Conservation (phyloP, 2,113 vertebrate species). For the Lanius collurio region DNA sequence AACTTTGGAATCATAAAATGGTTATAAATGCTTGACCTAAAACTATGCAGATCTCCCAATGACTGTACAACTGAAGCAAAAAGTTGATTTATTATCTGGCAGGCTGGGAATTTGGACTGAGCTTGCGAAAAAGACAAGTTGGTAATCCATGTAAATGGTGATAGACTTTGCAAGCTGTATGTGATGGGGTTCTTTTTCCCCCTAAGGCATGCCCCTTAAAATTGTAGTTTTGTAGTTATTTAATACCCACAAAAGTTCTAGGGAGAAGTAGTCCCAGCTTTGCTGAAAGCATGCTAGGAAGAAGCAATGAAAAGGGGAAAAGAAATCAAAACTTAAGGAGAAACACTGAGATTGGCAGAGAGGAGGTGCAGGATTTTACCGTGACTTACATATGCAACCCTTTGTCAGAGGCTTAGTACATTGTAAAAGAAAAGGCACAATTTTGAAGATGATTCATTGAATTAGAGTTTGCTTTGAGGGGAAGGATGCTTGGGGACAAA, state of each 20-base stretch:
- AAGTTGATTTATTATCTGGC: conserved; percentile 39
- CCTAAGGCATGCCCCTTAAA: neutral
- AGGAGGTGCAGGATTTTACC: neutral
- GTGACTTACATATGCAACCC: neutral
- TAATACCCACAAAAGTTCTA: neutral
- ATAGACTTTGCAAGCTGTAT: neutral
- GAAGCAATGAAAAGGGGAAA: neutral
- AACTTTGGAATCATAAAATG: conserved; percentile 55
- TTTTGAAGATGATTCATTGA: conserved; percentile 12
- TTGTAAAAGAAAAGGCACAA: neutral
- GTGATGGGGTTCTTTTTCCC: neutral
- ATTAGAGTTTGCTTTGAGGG: conserved; percentile 13
- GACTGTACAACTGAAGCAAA: conserved; percentile 27
- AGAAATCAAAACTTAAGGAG: neutral
- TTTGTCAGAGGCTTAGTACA: neutral
- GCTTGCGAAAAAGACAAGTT: neutral
- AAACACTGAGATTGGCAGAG: neutral
- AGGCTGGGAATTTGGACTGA: conserved; percentile 20
- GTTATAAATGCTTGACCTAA: conserved; percentile 59
- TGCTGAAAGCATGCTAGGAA: neutral
- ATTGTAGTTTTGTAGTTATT: neutral
- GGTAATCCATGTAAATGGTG: neutral
- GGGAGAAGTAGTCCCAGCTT: neutral
- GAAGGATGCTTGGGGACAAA: conserved; percentile 26
- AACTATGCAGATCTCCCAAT: conserved; percentile 25